phyloP scores from a whole-genome alignment of 2,797 vertebrate genomes.

The Artibeus lituratus region DNA sequence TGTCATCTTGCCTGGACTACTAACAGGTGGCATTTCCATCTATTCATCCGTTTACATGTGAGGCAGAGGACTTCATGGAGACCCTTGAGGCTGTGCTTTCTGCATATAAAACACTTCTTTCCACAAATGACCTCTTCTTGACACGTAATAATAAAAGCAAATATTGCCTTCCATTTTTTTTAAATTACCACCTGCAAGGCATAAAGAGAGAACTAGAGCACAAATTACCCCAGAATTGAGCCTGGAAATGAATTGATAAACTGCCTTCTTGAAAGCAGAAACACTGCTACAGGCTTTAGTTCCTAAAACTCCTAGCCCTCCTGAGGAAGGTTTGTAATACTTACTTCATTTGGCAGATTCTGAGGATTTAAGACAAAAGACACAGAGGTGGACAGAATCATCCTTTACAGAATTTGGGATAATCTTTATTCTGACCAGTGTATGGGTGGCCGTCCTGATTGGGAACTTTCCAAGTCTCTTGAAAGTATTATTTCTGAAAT shows the following conservation, averaged over 20 bases:
- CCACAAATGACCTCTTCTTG: conserved; percentile 14
- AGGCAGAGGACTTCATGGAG: background rate
- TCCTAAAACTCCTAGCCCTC: background rate
- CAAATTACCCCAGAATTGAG: conserved; percentile 1
- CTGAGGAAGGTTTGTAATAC: background rate
- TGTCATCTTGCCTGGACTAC: background rate
- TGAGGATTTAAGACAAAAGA: background rate
- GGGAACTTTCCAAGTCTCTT: background rate
- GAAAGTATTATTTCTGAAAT: conserved; percentile 9
- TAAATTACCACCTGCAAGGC: background rate
- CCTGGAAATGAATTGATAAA: background rate
- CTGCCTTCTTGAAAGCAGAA: background rate
- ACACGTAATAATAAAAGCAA: conserved; percentile 32
- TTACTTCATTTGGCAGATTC: background rate
- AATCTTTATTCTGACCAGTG: background rate
- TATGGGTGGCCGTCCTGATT: background rate
- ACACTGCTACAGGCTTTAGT: background rate
- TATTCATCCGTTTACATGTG: background rate
- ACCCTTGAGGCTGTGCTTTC: background rate
- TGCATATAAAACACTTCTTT: conserved; percentile 25
- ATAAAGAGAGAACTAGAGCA: background rate
- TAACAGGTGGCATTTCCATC: background rate
- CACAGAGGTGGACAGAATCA: background rate
- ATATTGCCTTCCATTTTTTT: background rate
- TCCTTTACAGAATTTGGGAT: background rate